These are phyloP conservation scores for Manduca sexta DNA, from an alignment of 1,140 invertebrate genomes.

Conservation along the genomic window DNA sequence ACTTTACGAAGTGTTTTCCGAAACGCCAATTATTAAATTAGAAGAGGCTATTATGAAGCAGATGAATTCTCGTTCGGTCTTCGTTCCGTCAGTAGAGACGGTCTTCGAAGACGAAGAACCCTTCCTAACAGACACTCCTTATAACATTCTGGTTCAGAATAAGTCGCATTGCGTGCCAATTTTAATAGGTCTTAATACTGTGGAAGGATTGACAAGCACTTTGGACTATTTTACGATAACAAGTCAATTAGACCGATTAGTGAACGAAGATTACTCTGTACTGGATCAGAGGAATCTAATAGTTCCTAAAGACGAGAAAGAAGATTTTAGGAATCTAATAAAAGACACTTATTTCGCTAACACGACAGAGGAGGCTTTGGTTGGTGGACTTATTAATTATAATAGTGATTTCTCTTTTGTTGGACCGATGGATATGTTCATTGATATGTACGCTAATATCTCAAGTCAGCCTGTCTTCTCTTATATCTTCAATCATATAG, in stretches of 20 bases:
- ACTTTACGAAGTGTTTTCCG: slow-evolving; percentile 39
- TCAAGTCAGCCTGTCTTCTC: slow-evolving; percentile 37
- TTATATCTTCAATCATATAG: slow-evolving; percentile 56
- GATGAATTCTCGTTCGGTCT: slow-evolving; percentile 59
- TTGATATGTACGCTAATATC: slow-evolving; percentile 45
- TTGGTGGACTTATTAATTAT: slow-evolving; percentile 56
- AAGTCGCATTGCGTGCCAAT: slow-evolving; percentile 62
- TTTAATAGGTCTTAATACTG: slow-evolving; percentile 65
- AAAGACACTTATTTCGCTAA: slow-evolving; percentile 54
- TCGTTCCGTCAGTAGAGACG: slow-evolving; percentile 67
- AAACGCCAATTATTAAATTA: slow-evolving; percentile 34
- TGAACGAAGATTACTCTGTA: slow-evolving; percentile 49
- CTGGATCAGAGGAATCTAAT: slow-evolving; percentile 45
- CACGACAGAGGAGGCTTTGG: slow-evolving; percentile 40
- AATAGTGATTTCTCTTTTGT: slow-evolving; percentile 56
- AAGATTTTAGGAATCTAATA: slow-evolving; percentile 38
- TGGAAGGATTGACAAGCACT: slow-evolving; percentile 51
- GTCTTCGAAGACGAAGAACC: slow-evolving; percentile 57
- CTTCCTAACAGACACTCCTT: slow-evolving; percentile 66
- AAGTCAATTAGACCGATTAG: slow-evolving; percentile 58
- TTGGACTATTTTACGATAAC: slow-evolving; percentile 58
- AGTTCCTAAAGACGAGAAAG: slow-evolving; percentile 33
- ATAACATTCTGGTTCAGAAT: slow-evolving; percentile 48
- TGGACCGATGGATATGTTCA: slow-evolving; percentile 47
- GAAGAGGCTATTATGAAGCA: slow-evolving; percentile 58